Conservation (phyloP, 2,888 invertebrate species). For the Steinernema scapterisci region DNA sequence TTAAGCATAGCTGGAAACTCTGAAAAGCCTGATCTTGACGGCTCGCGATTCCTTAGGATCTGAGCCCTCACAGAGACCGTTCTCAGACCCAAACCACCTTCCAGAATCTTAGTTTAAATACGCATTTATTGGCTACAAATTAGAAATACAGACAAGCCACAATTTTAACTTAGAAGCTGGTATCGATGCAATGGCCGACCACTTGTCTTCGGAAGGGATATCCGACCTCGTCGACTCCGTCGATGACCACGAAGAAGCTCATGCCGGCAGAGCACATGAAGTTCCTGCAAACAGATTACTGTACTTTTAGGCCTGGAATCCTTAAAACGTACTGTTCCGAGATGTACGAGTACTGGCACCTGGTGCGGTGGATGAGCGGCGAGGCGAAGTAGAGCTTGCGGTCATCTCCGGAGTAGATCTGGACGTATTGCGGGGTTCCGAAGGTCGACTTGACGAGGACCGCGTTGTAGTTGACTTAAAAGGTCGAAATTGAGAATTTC, state of each 20-base stretch:
- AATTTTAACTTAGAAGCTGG: neutral
- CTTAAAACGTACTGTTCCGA: constrained; percentile 38
- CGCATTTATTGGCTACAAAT: neutral
- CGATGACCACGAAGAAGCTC: constrained; percentile 46
- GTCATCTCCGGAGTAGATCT: constrained; percentile 47
- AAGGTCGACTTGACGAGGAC: constrained; percentile 23
- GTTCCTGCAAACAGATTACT: constrained; percentile 36
- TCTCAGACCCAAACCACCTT: too few relatives aligned
- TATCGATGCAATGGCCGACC: constrained; percentile 46
- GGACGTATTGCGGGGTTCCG: constrained; percentile 42
- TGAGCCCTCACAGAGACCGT: too few relatives aligned
- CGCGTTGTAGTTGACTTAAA: neutral
- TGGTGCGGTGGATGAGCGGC: constrained; percentile 43
- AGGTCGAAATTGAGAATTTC: neutral
- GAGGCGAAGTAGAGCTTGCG: constrained; percentile 50
- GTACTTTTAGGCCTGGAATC: too few relatives aligned
- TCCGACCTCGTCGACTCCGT: constrained; percentile 50
- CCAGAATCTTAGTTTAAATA: too few relatives aligned
- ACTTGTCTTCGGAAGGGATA: constrained; percentile 52
- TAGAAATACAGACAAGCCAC: neutral
- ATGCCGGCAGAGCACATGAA: constrained; percentile 46
- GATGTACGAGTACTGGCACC: constrained; percentile 49
- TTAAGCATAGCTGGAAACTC: too few relatives aligned
- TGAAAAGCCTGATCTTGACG: too few relatives aligned
- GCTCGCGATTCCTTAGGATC: too few relatives aligned